A percentile compares a stretch with the other conserved stretches of the same genome.
These are phyloP conservation scores for Haemorhous mexicanus DNA, from an alignment of 2,113 vertebrate genomes.

Conservation along the genomic window DNA sequence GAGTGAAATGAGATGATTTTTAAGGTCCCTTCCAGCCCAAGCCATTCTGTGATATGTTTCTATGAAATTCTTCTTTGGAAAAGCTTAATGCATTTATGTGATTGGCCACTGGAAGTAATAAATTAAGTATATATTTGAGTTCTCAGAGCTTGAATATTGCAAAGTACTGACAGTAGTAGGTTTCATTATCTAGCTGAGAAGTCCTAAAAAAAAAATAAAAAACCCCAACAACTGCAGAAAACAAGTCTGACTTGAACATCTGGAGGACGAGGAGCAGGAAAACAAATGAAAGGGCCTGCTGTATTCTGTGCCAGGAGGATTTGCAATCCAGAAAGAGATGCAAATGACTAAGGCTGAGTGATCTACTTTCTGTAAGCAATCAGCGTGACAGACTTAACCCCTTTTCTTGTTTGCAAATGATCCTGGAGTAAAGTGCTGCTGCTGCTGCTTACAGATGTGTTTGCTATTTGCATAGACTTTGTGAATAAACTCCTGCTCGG, in stretches of 20 bases:
- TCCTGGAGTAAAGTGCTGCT: background rate
- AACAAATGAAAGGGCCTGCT: slow-evolving; percentile 56
- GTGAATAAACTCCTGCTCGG: slow-evolving; percentile 40
- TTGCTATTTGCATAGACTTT: slow-evolving; percentile 38
- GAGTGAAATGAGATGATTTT: background rate
- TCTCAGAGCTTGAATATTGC: background rate
- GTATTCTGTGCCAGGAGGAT: slow-evolving; percentile 25
- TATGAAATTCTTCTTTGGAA: background rate
- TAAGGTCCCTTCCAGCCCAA: background rate
- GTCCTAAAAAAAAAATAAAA: background rate
- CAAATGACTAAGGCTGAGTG: slow-evolving; percentile 44
- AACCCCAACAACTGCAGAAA: background rate
- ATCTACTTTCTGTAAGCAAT: slow-evolving; percentile 56
- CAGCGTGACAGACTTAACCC: slow-evolving; percentile 51
- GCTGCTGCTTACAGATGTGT: slow-evolving; percentile 55
- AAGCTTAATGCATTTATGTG: background rate
- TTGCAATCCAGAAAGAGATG: slow-evolving; percentile 50
- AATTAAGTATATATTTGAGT: background rate
- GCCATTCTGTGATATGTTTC: background rate
- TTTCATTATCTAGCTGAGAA: background rate
- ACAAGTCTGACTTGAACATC: slow-evolving; percentile 63
- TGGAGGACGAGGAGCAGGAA: slow-evolving; percentile 35
- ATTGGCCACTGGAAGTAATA: background rate
- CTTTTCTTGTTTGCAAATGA: slow-evolving; percentile 53
- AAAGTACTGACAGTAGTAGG: background rate